Conservation (phyloP, 2,888 invertebrate species). For the Apotomis capreana region DNA sequence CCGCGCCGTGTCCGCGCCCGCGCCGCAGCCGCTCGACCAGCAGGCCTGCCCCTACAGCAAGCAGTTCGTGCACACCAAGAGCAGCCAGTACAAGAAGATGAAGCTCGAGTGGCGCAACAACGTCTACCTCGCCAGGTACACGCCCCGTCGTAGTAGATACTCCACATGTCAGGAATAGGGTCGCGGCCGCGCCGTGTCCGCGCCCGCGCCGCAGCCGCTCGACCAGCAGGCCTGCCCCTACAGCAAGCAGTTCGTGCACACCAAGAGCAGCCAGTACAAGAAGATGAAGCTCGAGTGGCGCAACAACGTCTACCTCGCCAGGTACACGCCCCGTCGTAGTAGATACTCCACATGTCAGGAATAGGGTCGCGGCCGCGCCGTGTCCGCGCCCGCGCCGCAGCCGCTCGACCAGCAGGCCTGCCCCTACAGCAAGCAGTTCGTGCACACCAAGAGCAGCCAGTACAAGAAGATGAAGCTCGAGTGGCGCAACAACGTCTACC, state of each 20-base stretch:
- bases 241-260: slow-evolving; percentile 98
- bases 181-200: slow-evolving; percentile 83
- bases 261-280: slow-evolving; percentile 99
- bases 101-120: slow-evolving; percentile 99
- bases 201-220: slow-evolving; percentile 60
- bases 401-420: slow-evolving; percentile 89
- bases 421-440: slow-evolving; percentile 98
- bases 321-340: slow-evolving; percentile 74
- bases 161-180: too few species aligned
- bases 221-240: slow-evolving; percentile 94
- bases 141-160: too few species aligned
- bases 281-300: slow-evolving; percentile 99
- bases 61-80: slow-evolving; percentile 99
- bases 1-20: slow-evolving; percentile 74
- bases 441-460: slow-evolving; percentile 98
- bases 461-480: slow-evolving; percentile 99
- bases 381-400: slow-evolving; percentile 53
- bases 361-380: slow-evolving; percentile 83
- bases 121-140: slow-evolving; percentile 95
- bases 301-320: slow-evolving; percentile 97
- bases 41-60: slow-evolving; percentile 97
- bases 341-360: too few species aligned
- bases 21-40: slow-evolving; percentile 81
- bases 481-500: slow-evolving; percentile 98
- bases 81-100: slow-evolving; percentile 99